Conservation (phyloP, 2,888 invertebrate genomes). For the Pandemis heparana region DNA sequence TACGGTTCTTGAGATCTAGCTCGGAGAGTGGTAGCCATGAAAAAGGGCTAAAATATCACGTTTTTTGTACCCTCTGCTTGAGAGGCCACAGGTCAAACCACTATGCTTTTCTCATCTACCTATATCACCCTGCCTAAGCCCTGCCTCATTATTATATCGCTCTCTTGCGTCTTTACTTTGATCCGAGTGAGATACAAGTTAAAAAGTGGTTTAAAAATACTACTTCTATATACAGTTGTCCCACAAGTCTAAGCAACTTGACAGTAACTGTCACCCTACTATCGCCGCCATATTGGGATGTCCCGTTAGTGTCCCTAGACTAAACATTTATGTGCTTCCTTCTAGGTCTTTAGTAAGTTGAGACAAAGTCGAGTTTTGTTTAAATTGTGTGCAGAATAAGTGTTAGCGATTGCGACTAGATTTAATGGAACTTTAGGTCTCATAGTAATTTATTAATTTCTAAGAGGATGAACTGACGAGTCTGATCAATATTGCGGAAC, state of each 20-base stretch:
- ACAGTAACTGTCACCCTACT: slow-evolving; percentile 31
- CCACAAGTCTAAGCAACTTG: slow-evolving; percentile 17
- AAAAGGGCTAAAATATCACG: no score
- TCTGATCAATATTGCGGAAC: neutral
- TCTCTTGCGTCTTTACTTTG: no score
- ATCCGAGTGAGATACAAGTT: no score
- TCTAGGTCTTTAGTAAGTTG: slow-evolving; percentile 19
- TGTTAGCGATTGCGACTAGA: neutral
- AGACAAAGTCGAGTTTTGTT: neutral
- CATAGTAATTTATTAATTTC: neutral
- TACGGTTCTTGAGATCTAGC: no score
- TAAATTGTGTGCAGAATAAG: neutral
- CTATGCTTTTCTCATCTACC: no score
- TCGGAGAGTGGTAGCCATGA: no score
- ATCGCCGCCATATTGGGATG: slow-evolving; percentile 43
- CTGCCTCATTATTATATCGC: no score
- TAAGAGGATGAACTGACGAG: neutral
- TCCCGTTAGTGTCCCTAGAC: slow-evolving; percentile 44
- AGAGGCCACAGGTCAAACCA: no score
- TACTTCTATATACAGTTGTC: slow-evolving; percentile 13
- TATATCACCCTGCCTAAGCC: no score
- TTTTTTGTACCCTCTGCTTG: no score
- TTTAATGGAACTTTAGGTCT: slow-evolving; percentile 4
- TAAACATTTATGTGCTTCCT: slow-evolving; percentile 22
- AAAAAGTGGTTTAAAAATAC: slow-evolving; percentile 10